A percentile compares a stretch with the other conserved stretches of the same genome.
Evolutionary conservation across 2,113 vertebrate genomes (phyloP).

Genomic region (Lepus americanus): DNA sequence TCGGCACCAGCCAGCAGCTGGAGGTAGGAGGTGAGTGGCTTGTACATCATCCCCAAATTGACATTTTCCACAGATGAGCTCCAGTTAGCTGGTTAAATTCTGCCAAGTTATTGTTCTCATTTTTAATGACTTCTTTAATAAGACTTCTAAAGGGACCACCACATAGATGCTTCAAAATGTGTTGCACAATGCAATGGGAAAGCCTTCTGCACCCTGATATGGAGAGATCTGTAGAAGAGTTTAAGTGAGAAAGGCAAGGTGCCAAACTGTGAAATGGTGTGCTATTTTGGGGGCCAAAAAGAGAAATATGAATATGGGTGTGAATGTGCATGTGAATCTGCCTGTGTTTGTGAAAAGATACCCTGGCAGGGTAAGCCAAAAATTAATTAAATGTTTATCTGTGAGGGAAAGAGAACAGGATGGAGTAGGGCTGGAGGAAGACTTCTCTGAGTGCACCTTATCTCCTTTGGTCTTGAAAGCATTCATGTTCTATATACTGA

Average conservation of each 20-base stretch:
- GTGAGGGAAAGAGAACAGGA: background rate
- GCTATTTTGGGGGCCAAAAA: background rate
- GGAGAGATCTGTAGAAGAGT: background rate
- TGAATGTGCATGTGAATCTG: background rate
- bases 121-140: slow-evolving; percentile 58
- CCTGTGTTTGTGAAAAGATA: slow-evolving; percentile 48
- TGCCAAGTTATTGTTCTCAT: slow-evolving; percentile 25
- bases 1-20: background rate
- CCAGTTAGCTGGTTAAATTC: slow-evolving; percentile 35
- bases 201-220: background rate
- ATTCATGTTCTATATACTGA: slow-evolving; percentile 11
- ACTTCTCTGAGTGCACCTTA: background rate
- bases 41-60: background rate
- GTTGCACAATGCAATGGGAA: background rate
- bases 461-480: slow-evolving; percentile 41
- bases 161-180: background rate
- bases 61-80: slow-evolving; percentile 21
- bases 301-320: background rate
- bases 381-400: background rate
- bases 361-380: background rate
- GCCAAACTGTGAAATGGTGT: background rate
- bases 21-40: background rate
- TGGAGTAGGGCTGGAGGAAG: background rate
- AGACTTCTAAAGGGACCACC: slow-evolving; percentile 1
- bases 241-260: slow-evolving; percentile 27